Evolutionary conservation across 2,113 vertebrate species (phyloP), one percentile per base, ranked within the genome.

Genomic region (Serilophus lunatus): DNA sequence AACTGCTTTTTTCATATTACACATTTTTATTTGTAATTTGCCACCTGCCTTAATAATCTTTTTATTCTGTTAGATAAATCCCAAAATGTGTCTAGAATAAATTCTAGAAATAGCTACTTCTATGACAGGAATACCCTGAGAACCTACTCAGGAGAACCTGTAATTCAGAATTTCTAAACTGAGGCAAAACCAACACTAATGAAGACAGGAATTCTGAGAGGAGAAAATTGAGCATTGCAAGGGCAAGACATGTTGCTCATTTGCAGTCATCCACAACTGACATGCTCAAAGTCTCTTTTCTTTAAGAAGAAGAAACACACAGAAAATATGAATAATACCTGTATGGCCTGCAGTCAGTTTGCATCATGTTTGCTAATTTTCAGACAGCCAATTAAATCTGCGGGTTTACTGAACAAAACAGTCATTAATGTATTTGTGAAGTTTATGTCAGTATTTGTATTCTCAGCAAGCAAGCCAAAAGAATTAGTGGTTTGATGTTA

Each of bases 401-500:
- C 71, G 70, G 28, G n/a, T 63, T 76, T 80, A 65, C 42, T 40
- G 72, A 88, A 75, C 47, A 93, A 93, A 86, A 44, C 12, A 44
- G 53, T n/a, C 66, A 47, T 53, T 82, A 51, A 72, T 82, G 81
- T 81, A 54, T 71, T 68, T 68, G 47, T 60, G 72, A 86, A 38
- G 47, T 93, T 83, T 40, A 49, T 86, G 22, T 69, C 68, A 91
- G 78, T 90, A 84, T 92, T 94, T 91, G 18, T 56, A 60, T 64
- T 95, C 80, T 89, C 56, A 51, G 47, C 33, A 18, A 77, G 69
- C 33, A 81, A 92, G 86, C 92, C 92, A 95, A 97, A 91, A 88
- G 69, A 84, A 74, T 56, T 70, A 76, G 60, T 59, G 82, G 69
- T 93, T 93, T 70, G 74, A 83, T 45, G 42, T 65, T 77, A 93